Evolutionary conservation across 1,140 invertebrate genomes (phyloP).

Genomic region (Chironomus striatipennis): DNA sequence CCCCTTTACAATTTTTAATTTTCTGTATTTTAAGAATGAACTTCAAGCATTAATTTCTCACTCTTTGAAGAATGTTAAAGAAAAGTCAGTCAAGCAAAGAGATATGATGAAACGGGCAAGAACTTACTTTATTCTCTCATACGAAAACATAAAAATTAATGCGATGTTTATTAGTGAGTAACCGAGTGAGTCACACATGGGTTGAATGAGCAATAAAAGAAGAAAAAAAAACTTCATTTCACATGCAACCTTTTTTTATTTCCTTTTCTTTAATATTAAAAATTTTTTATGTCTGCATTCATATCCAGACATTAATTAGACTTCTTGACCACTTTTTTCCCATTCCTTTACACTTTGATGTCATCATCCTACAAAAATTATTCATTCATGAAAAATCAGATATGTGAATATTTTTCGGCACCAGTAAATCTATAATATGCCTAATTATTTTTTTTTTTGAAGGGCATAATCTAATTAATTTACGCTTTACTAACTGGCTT

Average conservation of each 20-base stretch:
- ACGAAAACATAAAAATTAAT: background rate
- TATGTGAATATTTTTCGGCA: too few species aligned
- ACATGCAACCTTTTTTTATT: background rate
- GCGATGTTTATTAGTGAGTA: background rate
- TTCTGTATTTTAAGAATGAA: background rate
- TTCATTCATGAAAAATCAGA: too few species aligned
- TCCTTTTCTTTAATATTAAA: background rate
- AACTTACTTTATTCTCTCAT: background rate
- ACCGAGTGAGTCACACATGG: slow-evolving; percentile 4
- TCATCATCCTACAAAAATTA: too few species aligned
- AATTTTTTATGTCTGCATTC: background rate
- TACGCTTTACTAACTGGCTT: too few species aligned
- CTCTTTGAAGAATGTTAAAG: background rate
- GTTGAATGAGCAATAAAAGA: background rate
- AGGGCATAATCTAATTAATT: too few species aligned
- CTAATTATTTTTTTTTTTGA: too few species aligned
- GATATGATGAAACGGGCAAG: slow-evolving; percentile 16
- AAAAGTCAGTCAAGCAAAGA: background rate
- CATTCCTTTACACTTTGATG: too few species aligned
- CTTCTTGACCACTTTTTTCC: background rate
- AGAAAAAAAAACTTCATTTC: background rate
- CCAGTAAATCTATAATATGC: too few species aligned
- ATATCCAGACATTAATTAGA: slow-evolving; percentile 4
- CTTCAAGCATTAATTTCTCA: too few species aligned
- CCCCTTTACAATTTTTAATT: too few species aligned